Evolutionary conservation across 2,113 vertebrate genomes (phyloP), one percentile per base, ranked within the genome.

Genomic region (Echinops telfairi): DNA sequence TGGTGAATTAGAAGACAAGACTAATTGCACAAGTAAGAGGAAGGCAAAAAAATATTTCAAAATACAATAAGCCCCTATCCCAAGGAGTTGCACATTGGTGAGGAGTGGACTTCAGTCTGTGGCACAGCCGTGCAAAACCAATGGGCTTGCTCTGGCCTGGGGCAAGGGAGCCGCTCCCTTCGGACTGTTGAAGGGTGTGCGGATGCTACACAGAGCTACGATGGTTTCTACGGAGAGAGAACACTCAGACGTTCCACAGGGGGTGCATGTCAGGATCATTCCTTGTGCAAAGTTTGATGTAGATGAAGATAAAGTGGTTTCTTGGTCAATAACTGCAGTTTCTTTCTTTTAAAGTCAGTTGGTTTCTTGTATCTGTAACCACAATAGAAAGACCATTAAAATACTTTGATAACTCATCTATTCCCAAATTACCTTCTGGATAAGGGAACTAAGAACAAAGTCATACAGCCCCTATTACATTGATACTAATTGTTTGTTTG

Each of bases 271-370:
- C 87, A 92, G 94, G 95, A 94, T 98, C 98, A 99, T 93, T 99
- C 99, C 98, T 99, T 99, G 98, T 99, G 99, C 97, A 99, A 97
- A 31, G 98, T 99, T 97, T 99, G 99, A 97, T 99, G 98, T 86
- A 99, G 99, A 96, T 99, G 99, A 96, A 99, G 99, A 98, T 99
- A 99, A 94, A 99, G 99, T 97, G 99, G 99, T 98, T 99, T 99
- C 99, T 99, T 99, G 88, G 99, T 99, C 96, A 99, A 98, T 95
- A 99, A 98, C 88, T 99, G 99, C 92, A 99, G 98, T 97, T 99
- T 99, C 98, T 99, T 99, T 98, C 99, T 99, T 98, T 99, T 99
- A 98, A 99, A 99, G 98, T 99, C 99, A 27, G 99, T 99, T 96
- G 99, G 99, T 97, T 99, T 99, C 98, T 99, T 99, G 98, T 99